Evolutionary conservation across 2,888 invertebrate genomes (phyloP).

Genomic region (Philhelius pedissequus): DNA sequence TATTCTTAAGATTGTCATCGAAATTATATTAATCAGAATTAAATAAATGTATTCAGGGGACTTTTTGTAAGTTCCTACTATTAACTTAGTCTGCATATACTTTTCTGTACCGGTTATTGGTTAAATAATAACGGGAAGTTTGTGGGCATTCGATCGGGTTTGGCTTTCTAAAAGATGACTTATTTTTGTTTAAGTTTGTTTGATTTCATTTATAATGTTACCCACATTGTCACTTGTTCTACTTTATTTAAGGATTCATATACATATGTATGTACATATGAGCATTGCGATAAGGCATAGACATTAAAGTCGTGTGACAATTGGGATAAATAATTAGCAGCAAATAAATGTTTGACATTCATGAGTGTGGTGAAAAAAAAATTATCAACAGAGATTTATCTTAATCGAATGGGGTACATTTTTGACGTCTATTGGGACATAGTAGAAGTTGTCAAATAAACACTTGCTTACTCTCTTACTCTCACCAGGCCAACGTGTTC

Average conservation of each 20-base stretch:
- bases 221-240: background rate
- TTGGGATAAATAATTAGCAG: too few relatives aligned
- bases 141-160: background rate
- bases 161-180: background rate
- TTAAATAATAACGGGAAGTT: background rate
- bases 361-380: too few relatives aligned
- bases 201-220: background rate
- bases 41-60: background rate
- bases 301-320: too few relatives aligned
- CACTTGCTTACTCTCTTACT: too few relatives aligned
- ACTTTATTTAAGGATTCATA: background rate
- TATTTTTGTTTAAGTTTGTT: background rate
- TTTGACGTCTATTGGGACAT: too few relatives aligned
- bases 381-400: too few relatives aligned
- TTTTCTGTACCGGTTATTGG: background rate
- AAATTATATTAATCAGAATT: conserved; percentile 10
- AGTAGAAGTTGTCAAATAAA: too few relatives aligned
- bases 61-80: background rate
- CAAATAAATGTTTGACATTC: too few relatives aligned
- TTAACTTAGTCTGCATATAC: background rate
- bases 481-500: too few relatives aligned
- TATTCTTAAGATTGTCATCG: background rate
- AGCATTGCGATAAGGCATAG: too few relatives aligned
- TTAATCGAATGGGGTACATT: too few relatives aligned
- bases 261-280: too few relatives aligned